A percentile compares a stretch with the other conserved stretches of the same genome.
These are phyloP conservation scores for Heliconius erato DNA, from an alignment of 2,888 invertebrate genomes.

Conservation along the genomic window DNA sequence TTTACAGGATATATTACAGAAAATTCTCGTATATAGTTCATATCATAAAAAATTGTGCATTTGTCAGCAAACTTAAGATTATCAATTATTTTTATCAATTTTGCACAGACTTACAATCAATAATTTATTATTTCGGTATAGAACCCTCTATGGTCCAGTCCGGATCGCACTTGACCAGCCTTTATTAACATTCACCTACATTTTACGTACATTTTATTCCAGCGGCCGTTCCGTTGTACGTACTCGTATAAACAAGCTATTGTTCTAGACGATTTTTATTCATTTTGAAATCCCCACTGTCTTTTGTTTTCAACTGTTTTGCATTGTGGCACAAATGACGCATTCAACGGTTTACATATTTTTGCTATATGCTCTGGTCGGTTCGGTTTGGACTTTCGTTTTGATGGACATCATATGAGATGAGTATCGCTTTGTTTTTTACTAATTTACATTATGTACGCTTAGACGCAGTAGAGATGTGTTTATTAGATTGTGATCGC, in stretches of 20 bases:
- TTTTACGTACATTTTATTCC: slow-evolving; percentile 24
- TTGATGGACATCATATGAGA: neutral
- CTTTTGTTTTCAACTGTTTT: slow-evolving; percentile 36
- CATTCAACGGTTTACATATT: slow-evolving; percentile 33
- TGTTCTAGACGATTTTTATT: slow-evolving; percentile 46
- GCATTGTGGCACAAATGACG: slow-evolving; percentile 38
- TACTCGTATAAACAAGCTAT: slow-evolving; percentile 42
- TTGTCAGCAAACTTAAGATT: too few relatives aligned
- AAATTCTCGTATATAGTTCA: too few relatives aligned
- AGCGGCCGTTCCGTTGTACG: slow-evolving; percentile 20
- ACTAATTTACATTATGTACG: neutral
- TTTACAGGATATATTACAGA: too few relatives aligned
- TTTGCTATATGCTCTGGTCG: neutral
- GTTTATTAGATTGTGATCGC: neutral
- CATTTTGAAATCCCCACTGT: slow-evolving; percentile 42
- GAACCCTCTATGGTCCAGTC: neutral
- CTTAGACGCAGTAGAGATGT: neutral
- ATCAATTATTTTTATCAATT: too few relatives aligned
- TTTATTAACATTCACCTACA: slow-evolving; percentile 36
- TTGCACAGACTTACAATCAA: neutral
- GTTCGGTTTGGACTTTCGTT: neutral
- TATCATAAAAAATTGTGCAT: too few relatives aligned
- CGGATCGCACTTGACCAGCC: neutral
- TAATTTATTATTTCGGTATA: too few relatives aligned
- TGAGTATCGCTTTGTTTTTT: neutral